phyloP scores from a whole-genome alignment of 2,888 invertebrate genomes.

The Apantesis nais region DNA sequence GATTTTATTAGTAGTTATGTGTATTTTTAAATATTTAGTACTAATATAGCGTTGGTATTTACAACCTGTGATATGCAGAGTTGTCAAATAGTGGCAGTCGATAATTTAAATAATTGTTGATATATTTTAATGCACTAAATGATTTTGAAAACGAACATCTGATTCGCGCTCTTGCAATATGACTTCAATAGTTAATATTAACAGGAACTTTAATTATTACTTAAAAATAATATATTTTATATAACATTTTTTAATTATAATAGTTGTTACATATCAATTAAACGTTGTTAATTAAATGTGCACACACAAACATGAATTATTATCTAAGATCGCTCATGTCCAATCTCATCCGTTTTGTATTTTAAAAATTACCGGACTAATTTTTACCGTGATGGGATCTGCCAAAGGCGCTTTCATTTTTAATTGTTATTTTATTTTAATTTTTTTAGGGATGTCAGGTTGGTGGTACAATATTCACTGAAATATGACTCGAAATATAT shows the following conservation, averaged over 20 bases:
- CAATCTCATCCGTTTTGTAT: neutral
- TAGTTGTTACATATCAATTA: constrained; percentile 1
- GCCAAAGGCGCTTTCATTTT: neutral
- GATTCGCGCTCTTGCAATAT: neutral
- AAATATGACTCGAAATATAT: neutral
- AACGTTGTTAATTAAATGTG: neutral
- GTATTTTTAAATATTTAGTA: constrained; percentile 1
- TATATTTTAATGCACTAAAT: neutral
- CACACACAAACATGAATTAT: constrained; percentile 8
- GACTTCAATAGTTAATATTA: neutral
- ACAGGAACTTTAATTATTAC: neutral
- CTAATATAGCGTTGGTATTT: neutral
- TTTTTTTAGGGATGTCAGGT: neutral
- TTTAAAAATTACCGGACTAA: constrained; percentile 3
- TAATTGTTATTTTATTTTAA: neutral
- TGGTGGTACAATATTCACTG: neutral
- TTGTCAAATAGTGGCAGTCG: neutral
- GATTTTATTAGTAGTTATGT: constrained; percentile 7
- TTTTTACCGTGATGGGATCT: neutral
- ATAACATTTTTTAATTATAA: constrained; percentile 1
- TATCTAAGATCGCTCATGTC: neutral
- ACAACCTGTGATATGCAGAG: constrained; percentile 15
- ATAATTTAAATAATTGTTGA: neutral
- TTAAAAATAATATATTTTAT: neutral
- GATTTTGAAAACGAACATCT: neutral